Conservation (phyloP, 2,113 vertebrate genomes). For the Archocentrus centrarchus region DNA sequence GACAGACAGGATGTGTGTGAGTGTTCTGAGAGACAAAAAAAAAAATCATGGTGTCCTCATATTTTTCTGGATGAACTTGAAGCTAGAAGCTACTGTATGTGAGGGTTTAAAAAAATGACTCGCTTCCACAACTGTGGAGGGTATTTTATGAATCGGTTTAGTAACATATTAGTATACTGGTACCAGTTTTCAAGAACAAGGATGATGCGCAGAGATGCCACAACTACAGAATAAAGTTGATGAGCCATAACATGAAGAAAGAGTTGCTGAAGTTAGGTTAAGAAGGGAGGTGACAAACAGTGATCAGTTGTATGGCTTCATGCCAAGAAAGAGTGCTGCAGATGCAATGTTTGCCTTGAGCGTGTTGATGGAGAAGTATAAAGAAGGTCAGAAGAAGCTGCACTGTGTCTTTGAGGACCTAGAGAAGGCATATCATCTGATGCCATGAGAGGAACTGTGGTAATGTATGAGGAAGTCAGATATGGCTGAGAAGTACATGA, state of each 20-base stretch:
- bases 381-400: too few species aligned
- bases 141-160: neutral
- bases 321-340: too few species aligned
- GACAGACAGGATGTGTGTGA: neutral
- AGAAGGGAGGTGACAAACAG: neutral
- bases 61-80: neutral
- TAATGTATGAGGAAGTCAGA: too few species aligned
- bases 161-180: neutral
- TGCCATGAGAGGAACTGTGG: too few species aligned
- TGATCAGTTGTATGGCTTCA: too few species aligned
- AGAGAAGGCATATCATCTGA: too few species aligned
- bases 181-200: neutral
- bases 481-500: too few species aligned
- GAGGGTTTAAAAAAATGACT: neutral
- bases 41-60: conserved; percentile 11
- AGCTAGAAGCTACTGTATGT: neutral
- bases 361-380: too few species aligned
- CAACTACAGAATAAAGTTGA: neutral
- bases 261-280: neutral
- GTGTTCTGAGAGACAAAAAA: neutral
- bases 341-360: too few species aligned
- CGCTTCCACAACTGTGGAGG: neutral
- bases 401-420: too few species aligned
- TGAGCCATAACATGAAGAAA: neutral
- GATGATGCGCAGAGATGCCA: neutral